A percentile compares a stretch with the other conserved stretches of the same genome.
phyloP scores from a whole-genome alignment of 2,888 invertebrate genomes.

The Lamellibrachia columna region DNA sequence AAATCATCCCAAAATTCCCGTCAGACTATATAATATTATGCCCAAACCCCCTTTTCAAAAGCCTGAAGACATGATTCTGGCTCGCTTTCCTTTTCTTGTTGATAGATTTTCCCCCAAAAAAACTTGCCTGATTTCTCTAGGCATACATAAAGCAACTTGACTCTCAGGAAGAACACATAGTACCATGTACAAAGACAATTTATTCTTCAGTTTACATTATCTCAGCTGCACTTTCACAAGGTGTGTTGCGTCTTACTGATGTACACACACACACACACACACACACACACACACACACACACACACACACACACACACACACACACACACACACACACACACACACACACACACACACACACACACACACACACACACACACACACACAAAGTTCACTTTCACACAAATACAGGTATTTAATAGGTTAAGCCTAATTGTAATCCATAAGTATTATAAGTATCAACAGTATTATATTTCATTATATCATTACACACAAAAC shows the following conservation, averaged over 20 bases:
- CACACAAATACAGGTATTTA: background rate
- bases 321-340: background rate
- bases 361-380: background rate
- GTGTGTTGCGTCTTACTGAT: no score
- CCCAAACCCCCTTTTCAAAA: no score
- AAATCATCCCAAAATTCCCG: no score
- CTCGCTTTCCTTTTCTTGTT: no score
- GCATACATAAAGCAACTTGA: background rate
- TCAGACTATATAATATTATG: no score
- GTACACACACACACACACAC: background rate
- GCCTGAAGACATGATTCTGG: no score
- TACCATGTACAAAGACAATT: background rate
- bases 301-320: background rate
- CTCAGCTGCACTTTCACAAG: background rate
- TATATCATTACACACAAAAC: background rate
- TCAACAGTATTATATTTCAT: background rate
- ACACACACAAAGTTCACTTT: background rate
- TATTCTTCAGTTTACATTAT: background rate
- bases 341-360: no score
- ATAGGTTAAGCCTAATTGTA: background rate
- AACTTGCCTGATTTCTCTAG: no score
- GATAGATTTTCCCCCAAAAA: no score
- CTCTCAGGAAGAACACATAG: background rate
- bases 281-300: background rate
- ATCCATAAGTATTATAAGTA: no score